phyloP scores from a whole-genome alignment of 1,140 invertebrate species.

The Halyomorpha halys region DNA sequence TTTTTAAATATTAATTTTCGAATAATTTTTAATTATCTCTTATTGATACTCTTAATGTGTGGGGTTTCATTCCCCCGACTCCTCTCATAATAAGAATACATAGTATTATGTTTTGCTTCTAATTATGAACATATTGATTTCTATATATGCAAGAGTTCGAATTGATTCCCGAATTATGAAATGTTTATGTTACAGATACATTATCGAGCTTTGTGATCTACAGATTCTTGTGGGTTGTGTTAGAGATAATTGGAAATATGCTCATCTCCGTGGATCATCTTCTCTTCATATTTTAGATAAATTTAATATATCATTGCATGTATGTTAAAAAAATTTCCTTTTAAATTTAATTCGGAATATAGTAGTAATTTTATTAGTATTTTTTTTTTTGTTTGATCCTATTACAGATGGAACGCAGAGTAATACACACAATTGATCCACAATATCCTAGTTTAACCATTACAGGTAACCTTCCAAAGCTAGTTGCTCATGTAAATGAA shows the following conservation, averaged over 20 bases:
- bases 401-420: slow-evolving; percentile 57
- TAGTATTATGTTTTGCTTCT: too few relatives aligned
- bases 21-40: too few relatives aligned
- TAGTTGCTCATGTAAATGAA: slow-evolving; percentile 83
- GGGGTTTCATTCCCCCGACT: too few relatives aligned
- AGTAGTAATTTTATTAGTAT: not conserved
- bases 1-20: too few relatives aligned
- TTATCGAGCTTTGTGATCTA: slow-evolving; percentile 70
- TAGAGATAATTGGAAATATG: slow-evolving; percentile 81
- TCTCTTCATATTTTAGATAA: slow-evolving; percentile 78
- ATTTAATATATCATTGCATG: slow-evolving; percentile 78
- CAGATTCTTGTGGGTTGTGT: slow-evolving; percentile 80
- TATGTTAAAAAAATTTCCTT: slow-evolving; percentile 31
- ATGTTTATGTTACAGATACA: slow-evolving; percentile 46
- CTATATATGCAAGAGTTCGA: not conserved
- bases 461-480: slow-evolving; percentile 70
- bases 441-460: slow-evolving; percentile 72
- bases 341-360: not conserved
- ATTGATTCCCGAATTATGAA: too few relatives aligned
- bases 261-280: slow-evolving; percentile 69
- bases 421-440: slow-evolving; percentile 72
- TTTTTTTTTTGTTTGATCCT: not conserved
- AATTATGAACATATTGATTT: too few relatives aligned
- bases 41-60: too few relatives aligned
- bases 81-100: too few relatives aligned